Percentiles rank a stretch among this genome's conserved stretches.
Evolutionary conservation across 2,797 vertebrate species (phyloP).

Genomic region (Miopithecus talapoin): DNA sequence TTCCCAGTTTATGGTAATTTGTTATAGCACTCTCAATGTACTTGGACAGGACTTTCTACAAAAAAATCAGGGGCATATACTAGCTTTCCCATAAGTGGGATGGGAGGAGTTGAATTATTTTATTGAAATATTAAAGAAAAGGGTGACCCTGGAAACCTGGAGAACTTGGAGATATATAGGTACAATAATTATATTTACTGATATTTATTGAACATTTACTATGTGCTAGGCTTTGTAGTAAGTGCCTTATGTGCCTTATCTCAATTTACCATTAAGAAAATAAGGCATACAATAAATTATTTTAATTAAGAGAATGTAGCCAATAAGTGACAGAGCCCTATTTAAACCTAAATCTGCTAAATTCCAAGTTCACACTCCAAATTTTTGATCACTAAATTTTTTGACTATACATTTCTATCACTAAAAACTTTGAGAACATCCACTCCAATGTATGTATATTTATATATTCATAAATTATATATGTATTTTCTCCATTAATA

Average conservation of each 20-base stretch:
- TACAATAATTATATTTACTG: background rate
- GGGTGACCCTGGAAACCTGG: background rate
- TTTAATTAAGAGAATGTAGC: background rate
- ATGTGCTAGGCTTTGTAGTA: background rate
- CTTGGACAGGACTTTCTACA: background rate
- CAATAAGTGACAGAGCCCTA: background rate
- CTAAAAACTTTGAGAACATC: background rate
- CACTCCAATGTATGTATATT: background rate
- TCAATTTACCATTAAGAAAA: slow-evolving; percentile 3
- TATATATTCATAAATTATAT: background rate
- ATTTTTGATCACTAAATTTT: background rate
- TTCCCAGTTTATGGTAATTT: background rate
- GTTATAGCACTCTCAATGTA: background rate
- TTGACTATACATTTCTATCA: background rate
- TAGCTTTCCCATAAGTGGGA: background rate
- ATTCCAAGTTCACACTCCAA: background rate
- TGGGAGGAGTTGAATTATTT: background rate
- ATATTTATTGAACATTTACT: background rate
- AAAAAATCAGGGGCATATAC: background rate
- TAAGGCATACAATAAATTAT: background rate
- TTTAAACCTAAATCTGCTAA: background rate
- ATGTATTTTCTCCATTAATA: background rate
- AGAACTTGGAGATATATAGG: background rate
- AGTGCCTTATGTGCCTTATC: background rate
- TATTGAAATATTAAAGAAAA: background rate